Conservation (phyloP, 2,113 vertebrate species). For the Sula dactylatra region DNA sequence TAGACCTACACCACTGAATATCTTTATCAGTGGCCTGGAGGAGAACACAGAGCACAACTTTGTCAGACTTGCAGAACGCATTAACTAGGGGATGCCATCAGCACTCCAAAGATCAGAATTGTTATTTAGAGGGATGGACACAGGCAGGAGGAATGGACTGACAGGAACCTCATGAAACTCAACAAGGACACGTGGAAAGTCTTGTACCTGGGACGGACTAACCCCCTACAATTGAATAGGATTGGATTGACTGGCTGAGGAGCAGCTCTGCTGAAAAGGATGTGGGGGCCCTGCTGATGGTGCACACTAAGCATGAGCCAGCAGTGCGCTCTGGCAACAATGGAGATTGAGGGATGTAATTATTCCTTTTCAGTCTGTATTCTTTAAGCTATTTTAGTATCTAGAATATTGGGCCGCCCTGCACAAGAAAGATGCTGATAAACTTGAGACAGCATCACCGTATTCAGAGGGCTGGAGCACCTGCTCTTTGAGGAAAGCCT, state of each 20-base stretch:
- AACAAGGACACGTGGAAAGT: neutral
- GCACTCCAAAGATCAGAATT: neutral
- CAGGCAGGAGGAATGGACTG: neutral
- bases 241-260: neutral
- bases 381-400: neutral
- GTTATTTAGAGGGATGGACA: neutral
- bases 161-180: neutral
- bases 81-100: neutral
- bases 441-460: neutral
- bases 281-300: neutral
- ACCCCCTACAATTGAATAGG: neutral
- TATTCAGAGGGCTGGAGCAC: neutral
- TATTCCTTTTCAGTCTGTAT: neutral
- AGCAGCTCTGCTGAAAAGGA: neutral
- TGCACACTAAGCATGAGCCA: neutral
- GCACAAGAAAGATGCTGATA: neutral
- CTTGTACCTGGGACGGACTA: neutral
- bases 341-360: neutral
- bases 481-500: neutral
- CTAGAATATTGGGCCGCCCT: neutral
- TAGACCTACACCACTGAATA: accelerated
- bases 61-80: neutral
- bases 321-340: neutral
- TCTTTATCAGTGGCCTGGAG: neutral
- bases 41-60: neutral